Base-by-base conservation (phyloP, 2,888 invertebrate genomes). In the Drosophila quinaria region DNA sequence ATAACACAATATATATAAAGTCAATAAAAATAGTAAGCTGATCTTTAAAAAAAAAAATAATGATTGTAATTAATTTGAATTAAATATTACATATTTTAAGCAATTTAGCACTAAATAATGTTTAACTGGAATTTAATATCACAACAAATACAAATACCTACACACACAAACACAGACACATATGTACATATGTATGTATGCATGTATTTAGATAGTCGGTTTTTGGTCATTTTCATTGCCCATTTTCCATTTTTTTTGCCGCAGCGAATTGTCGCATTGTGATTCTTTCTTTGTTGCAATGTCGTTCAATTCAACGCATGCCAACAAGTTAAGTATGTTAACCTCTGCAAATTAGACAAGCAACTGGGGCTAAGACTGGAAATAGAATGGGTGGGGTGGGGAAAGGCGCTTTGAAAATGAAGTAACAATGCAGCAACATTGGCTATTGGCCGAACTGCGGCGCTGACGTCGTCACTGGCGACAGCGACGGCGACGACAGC, bases 311-410 rank as follows among this genome's bases (percentile, higher is more conserved):
- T 65, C 79, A 84, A 84, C 87, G 83, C 87, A 87, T 87, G 87
- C 87, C 87, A 84, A 84, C 84, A 87, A 84, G 84, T 84, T 84
- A 83, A 83, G 82, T 78, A 84, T 87, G 84, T 84, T 87, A 87
- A 84, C 87, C 84, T 81, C 79, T 74, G 84, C 56, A 81, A 84
- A 84, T 81, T 87, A 84, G 84, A 79, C 72, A 71, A 55, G 66
- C 47, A 61, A 22, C 49, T n/a, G 52, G 56, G 22, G 17, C n/a
- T n/a, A n/a, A n/a, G n/a, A n/a, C n/a, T 15, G 17, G 47, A 37
- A n/a, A 1, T 35, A 33, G 33, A 44, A 31, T 5, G 9, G 39
- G 17, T 11, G 17, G 39, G 44, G 25, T 29, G 17, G 39, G 17
- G n/a, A 15, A 17, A 56, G 60, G 15, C n/a, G 55, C 35, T 68